These are phyloP conservation scores for Netelia inedita DNA, from an alignment of 2,888 invertebrate species.

Conservation along the genomic window DNA sequence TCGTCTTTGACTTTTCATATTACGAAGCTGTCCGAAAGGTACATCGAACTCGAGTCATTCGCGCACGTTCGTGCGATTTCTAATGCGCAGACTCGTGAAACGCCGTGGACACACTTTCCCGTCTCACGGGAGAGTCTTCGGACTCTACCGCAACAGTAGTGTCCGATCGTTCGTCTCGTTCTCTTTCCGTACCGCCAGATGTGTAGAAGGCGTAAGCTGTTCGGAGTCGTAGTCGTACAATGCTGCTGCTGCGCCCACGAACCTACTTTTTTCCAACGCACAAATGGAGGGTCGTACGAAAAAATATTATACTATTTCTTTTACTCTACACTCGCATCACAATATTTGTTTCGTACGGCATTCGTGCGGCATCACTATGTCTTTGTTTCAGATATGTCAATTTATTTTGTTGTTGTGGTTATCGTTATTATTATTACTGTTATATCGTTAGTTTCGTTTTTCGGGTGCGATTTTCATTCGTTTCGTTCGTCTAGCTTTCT, in stretches of 20 bases:
- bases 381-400: too few relatives aligned
- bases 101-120: background rate
- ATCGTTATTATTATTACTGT: background rate
- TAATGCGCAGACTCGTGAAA: background rate
- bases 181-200: background rate
- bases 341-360: background rate
- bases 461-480: conserved; percentile 1
- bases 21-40: background rate
- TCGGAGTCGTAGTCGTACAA: background rate
- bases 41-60: background rate
- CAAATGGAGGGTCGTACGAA: background rate
- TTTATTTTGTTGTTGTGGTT: background rate
- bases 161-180: background rate
- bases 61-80: background rate
- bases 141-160: background rate
- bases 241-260: background rate
- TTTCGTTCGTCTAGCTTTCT: conserved; percentile 38
- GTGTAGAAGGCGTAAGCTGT: background rate
- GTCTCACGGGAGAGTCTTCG: background rate
- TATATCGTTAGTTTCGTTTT: background rate
- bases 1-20: background rate
- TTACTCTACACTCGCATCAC: background rate
- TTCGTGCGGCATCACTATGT: background rate
- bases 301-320: background rate
- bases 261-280: background rate